phyloP scores from a whole-genome alignment of 2,888 invertebrate genomes.

The Cloeon dipterum region DNA sequence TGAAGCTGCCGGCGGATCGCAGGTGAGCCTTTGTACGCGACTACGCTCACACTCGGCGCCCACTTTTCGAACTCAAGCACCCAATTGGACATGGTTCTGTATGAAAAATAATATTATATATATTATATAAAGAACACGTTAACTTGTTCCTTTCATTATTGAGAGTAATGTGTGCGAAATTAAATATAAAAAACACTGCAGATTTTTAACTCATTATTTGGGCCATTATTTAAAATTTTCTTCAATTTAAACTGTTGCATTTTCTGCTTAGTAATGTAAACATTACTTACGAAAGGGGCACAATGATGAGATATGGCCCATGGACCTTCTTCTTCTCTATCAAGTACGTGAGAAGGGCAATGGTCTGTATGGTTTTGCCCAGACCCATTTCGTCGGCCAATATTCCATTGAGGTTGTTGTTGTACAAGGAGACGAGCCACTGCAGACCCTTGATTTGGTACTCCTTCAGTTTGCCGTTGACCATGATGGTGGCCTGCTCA shows the following conservation, averaged over 20 bases:
- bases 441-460: constrained; percentile 34
- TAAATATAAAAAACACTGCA: neutral
- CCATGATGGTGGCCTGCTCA: constrained; percentile 29
- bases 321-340: constrained; percentile 36
- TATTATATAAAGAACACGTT: neutral
- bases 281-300: constrained; percentile 29
- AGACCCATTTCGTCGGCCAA: constrained; percentile 40
- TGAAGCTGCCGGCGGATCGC: constrained; percentile 17
- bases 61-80: constrained; percentile 35
- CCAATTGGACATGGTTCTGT: constrained; percentile 33
- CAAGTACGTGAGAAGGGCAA: constrained; percentile 31
- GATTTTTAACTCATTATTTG: too few relatives aligned
- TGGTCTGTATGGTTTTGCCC: constrained; percentile 33
- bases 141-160: neutral
- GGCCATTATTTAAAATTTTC: neutral
- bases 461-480: constrained; percentile 31
- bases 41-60: constrained; percentile 29
- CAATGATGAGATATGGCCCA: constrained; percentile 37
- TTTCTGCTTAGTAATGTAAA: too few relatives aligned
- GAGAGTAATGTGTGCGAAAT: neutral
- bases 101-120: neutral
- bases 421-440: constrained; percentile 38
- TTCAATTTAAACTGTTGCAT: neutral
- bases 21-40: constrained; percentile 24
- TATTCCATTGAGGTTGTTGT: constrained; percentile 39